Conservation (phyloP, 2,888 invertebrate species). For the Clanis bilineata region DNA sequence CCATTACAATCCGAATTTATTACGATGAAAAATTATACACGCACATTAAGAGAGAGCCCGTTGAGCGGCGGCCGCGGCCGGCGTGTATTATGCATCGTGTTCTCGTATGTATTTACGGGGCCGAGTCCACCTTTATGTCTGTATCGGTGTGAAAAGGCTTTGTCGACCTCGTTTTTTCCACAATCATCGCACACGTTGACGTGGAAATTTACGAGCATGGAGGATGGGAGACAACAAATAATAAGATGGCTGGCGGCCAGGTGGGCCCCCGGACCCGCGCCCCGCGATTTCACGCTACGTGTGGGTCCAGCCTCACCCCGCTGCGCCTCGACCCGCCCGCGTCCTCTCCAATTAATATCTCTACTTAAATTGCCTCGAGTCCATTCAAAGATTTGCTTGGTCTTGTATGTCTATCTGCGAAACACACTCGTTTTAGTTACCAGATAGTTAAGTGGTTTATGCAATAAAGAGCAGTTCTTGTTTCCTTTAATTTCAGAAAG, state of each 20-base stretch:
- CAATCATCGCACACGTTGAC: slow-evolving; percentile 80
- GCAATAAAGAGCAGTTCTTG: slow-evolving; percentile 16
- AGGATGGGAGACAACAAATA: slow-evolving; percentile 80
- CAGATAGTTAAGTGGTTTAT: slow-evolving; percentile 20
- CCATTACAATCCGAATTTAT: slow-evolving; percentile 79
- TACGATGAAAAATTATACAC: slow-evolving; percentile 79
- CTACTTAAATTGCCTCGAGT: slow-evolving; percentile 66
- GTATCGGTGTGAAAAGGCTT: slow-evolving; percentile 74
- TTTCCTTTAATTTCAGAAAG: background rate
- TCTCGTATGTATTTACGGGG: slow-evolving; percentile 56
- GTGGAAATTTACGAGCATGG: slow-evolving; percentile 80
- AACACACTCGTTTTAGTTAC: background rate
- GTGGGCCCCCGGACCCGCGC: slow-evolving; percentile 69
- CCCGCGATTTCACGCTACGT: slow-evolving; percentile 79
- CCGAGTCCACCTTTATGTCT: slow-evolving; percentile 62
- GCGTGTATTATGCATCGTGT: slow-evolving; percentile 51
- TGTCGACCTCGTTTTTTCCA: slow-evolving; percentile 73
- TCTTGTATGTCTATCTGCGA: background rate
- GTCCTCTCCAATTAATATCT: slow-evolving; percentile 72
- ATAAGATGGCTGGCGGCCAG: slow-evolving; percentile 71
- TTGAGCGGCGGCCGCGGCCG: slow-evolving; percentile 46
- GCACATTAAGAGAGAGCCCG: slow-evolving; percentile 53
- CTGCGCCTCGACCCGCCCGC: slow-evolving; percentile 38
- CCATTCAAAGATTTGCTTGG: slow-evolving; percentile 14
- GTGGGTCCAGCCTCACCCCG: slow-evolving; percentile 60